A percentile compares a stretch with the other conserved stretches of the same genome.
Conservation (phyloP, 2,113 vertebrate genomes). For the Corydoras sp. region DNA sequence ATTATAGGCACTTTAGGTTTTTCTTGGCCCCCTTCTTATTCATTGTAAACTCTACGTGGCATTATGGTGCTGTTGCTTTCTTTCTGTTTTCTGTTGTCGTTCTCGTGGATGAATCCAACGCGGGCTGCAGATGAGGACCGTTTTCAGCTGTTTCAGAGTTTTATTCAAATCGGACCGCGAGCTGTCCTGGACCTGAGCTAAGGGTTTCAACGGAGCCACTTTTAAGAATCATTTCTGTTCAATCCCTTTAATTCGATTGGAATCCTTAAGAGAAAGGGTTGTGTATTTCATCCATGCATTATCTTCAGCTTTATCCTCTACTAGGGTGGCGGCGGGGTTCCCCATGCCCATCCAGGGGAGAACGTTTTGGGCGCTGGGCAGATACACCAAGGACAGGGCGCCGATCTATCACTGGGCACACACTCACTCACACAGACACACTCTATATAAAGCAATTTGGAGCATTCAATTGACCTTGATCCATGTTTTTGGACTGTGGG, state of each 20-base stretch:
- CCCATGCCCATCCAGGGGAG: no score
- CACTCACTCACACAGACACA: no score
- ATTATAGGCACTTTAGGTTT: slow-evolving; percentile 67
- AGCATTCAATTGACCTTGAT: no score
- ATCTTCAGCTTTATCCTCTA: no score
- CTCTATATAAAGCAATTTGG: no score
- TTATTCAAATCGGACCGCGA: slow-evolving; percentile 30
- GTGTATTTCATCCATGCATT: no score
- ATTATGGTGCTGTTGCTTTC: slow-evolving; percentile 81
- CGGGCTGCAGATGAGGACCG: slow-evolving; percentile 35
- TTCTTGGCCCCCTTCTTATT: neutral
- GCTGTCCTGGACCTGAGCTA: slow-evolving; percentile 14
- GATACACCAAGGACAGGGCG: no score
- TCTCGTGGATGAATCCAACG: slow-evolving; percentile 39
- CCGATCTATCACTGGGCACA: no score
- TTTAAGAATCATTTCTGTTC: neutral
- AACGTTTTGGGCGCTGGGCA: no score
- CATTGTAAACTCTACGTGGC: slow-evolving; percentile 73
- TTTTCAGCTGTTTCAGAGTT: slow-evolving; percentile 63
- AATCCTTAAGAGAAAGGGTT: slow-evolving; percentile 12
- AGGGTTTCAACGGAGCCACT: slow-evolving; percentile 4
- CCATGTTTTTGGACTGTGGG: no score
- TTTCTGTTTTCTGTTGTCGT: slow-evolving; percentile 47
- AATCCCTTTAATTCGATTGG: neutral
- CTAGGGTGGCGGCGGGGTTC: no score